phyloP scores from a whole-genome alignment of 2,888 invertebrate species.

The Spisula subtruncata region DNA sequence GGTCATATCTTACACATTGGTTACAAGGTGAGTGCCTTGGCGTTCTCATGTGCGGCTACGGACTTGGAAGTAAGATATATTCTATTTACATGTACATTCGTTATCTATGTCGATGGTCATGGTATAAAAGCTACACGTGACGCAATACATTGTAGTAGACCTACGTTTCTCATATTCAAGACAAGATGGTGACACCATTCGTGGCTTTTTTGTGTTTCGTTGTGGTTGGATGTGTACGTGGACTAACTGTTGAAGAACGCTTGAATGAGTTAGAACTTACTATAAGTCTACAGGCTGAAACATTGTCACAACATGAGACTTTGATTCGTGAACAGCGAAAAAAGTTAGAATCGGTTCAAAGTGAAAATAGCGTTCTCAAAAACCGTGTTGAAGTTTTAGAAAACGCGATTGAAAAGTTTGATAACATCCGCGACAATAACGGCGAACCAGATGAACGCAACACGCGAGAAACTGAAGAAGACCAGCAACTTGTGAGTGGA shows the following conservation, averaged over 20 bases:
- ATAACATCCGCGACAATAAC: neutral
- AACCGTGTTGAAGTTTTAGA: neutral
- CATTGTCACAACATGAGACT: neutral
- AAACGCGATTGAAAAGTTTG: neutral
- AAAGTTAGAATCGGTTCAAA: neutral
- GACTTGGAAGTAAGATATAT: too few relatives aligned
- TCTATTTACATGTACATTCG: too few relatives aligned
- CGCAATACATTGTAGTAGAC: too few relatives aligned
- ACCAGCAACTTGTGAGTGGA: too few relatives aligned
- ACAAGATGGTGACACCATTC: neutral
- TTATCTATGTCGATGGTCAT: too few relatives aligned
- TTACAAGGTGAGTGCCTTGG: too few relatives aligned
- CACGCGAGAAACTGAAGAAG: too few relatives aligned
- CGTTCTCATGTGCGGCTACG: too few relatives aligned
- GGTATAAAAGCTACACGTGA: too few relatives aligned
- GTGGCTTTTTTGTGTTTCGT: neutral
- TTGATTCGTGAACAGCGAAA: neutral
- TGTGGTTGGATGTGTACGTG: neutral
- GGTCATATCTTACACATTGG: too few relatives aligned
- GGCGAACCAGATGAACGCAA: too few relatives aligned
- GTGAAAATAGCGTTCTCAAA: neutral
- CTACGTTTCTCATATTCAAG: too few relatives aligned
- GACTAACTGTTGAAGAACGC: neutral
- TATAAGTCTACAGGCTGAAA: neutral
- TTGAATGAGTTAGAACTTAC: neutral